Conservation (phyloP, 2,797 vertebrate species). For the Oceanodroma leucorhoa region DNA sequence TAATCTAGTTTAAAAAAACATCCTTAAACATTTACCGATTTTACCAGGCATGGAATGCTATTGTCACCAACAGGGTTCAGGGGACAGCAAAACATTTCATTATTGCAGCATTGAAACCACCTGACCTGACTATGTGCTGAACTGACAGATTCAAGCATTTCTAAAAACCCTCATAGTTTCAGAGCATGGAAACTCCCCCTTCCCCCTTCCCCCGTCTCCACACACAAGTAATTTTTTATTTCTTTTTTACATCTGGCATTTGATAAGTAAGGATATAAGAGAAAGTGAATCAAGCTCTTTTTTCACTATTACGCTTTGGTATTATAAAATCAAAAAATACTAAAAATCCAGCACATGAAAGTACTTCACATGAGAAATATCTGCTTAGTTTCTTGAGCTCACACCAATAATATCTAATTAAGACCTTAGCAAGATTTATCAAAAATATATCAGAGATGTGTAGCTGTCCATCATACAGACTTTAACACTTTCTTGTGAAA, state of each 20-base stretch:
- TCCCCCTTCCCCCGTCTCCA: rapidly evolving
- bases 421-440: not conserved
- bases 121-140: not conserved
- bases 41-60: not conserved
- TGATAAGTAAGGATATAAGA: not conserved
- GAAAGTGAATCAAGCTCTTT: not conserved
- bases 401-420: not conserved
- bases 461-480: not conserved
- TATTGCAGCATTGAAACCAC: rapidly evolving
- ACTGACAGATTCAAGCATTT: not conserved
- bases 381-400: not conserved
- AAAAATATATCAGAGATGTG: not conserved
- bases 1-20: not conserved
- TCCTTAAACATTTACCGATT: not conserved
- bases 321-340: not conserved
- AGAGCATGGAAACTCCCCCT: not conserved
- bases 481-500: not conserved
- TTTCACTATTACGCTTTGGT: not conserved
- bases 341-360: not conserved
- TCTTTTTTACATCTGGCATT: not conserved
- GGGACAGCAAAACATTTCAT: not conserved
- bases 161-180: not conserved
- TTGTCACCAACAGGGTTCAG: not conserved
- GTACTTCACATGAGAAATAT: rapidly evolving
- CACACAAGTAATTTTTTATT: not conserved